These are phyloP conservation scores for Cylas formicarius DNA, from an alignment of 1,140 invertebrate genomes.

Conservation along the genomic window DNA sequence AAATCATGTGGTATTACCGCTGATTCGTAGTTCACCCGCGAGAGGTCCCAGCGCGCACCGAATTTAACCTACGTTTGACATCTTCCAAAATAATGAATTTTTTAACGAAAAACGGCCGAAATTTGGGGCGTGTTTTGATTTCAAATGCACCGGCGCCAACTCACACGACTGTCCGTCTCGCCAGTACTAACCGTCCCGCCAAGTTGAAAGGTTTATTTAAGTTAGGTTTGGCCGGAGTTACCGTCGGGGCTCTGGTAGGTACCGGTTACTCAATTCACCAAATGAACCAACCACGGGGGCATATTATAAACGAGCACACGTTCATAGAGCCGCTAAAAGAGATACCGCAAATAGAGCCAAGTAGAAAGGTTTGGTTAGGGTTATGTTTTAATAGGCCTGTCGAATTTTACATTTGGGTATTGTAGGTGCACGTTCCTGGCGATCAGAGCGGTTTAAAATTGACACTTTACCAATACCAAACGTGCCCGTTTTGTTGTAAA, in stretches of 20 bases:
- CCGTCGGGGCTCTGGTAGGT: conserved; percentile 46
- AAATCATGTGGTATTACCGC: no score
- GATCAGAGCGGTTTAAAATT: conserved; percentile 74
- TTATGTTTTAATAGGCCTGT: not conserved
- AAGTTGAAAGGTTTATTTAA: conserved; percentile 37
- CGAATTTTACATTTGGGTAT: conserved; percentile 16
- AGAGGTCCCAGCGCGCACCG: no score
- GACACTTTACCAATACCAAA: conserved; percentile 92
- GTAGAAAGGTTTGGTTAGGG: conserved; percentile 19
- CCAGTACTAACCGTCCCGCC: conserved; percentile 5
- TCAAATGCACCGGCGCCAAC: conserved; percentile 1
- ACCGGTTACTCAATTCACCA: conserved; percentile 46
- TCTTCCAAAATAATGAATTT: conserved; percentile 14
- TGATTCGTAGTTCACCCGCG: no score
- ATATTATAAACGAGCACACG: conserved; percentile 44
- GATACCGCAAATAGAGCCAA: conserved; percentile 43
- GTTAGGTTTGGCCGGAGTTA: conserved; percentile 45
- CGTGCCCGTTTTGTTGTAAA: conserved; percentile 98
- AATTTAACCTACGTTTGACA: no score
- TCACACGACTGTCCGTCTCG: no score
- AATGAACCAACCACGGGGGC: conserved; percentile 41
- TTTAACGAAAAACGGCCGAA: conserved; percentile 7
- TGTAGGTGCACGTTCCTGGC: conserved; percentile 54
- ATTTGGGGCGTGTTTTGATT: conserved; percentile 1
- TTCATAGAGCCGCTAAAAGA: conserved; percentile 46